Base-by-base conservation (phyloP, 2,888 invertebrate genomes). In the Elegia similella region DNA sequence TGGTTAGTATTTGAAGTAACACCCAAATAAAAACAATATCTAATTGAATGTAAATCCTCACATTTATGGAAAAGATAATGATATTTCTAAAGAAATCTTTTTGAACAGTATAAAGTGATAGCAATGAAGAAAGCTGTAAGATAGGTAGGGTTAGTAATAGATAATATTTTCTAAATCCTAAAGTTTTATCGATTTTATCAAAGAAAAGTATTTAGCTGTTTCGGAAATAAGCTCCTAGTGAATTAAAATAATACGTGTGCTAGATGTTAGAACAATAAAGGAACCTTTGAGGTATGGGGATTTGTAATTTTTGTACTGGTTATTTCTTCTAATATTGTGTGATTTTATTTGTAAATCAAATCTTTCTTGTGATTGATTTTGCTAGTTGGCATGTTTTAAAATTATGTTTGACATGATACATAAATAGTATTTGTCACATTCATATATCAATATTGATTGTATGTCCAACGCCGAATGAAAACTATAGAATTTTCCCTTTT, bases 271-370 rank as follows among this genome's bases (percentile, higher is more conserved):
- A 29, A 29, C 12, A 15, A 42, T 12, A 44, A 0, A n/a, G 10
- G n/a, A 1, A 46, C 46, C 46, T 46, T 2, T 12, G 29, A 46
- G 46, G 46, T 46, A n/a, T 38, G 10, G 17, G 12, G 29, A 46
- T 30, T 30, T 48, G n/a, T 30, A 47, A 44, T 52, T 48, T 42
- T 38, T 55, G 55, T 52, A 56, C 38, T 38, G 38, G 3, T n/a
- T 12, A 12, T 38, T 38, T 12, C 38, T 38, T 38, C 38, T 12
- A 38, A 12, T 32, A 32, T 8, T 38, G 38, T 38, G 38, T 38
- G 10, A n/a, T 12, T 38, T 38, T 10, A 38, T 12, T 38, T 38
- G 12, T 38, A 1, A 38, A 12, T 38, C 12, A 38, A n/a, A 38
- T 38, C 8, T 3, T 38, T 38, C 12, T 38, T 38, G 38, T n/a